These are phyloP conservation scores for Diorhabda elongata DNA, from an alignment of 1,140 invertebrate species.

Conservation along the genomic window DNA sequence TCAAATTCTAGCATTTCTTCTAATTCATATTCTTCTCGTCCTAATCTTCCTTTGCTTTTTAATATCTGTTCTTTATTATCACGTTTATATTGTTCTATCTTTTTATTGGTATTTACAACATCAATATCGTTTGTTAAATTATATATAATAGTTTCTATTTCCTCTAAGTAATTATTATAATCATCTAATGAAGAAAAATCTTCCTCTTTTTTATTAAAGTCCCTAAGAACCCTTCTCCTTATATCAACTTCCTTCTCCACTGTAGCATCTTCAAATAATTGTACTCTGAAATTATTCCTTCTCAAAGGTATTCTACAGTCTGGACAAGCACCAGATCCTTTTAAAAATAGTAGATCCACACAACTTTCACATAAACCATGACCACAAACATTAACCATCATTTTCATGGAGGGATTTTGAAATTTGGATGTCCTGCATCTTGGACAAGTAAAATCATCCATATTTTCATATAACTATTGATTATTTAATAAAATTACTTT, in stretches of 20 bases:
- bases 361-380: slow-evolving; percentile 96
- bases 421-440: slow-evolving; percentile 98
- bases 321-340: slow-evolving; percentile 90
- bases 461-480: slow-evolving; percentile 37
- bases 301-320: slow-evolving; percentile 85
- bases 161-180: slow-evolving; percentile 92
- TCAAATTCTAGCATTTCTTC: slow-evolving; percentile 86
- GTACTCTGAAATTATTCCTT: slow-evolving; percentile 86
- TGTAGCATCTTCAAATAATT: slow-evolving; percentile 92
- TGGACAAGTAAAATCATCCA: slow-evolving; percentile 91
- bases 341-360: slow-evolving; percentile 90
- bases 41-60: slow-evolving; percentile 76
- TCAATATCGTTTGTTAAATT: slow-evolving; percentile 92
- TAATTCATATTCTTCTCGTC: slow-evolving; percentile 73
- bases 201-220: slow-evolving; percentile 89
- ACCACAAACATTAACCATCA: slow-evolving; percentile 98
- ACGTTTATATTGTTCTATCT: slow-evolving; percentile 90
- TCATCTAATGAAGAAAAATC: slow-evolving; percentile 78
- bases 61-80: slow-evolving; percentile 89
- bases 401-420: slow-evolving; percentile 91
- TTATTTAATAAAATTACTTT: too few relatives aligned
- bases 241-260: slow-evolving; percentile 99
- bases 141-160: slow-evolving; percentile 86
- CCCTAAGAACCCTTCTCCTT: slow-evolving; percentile 79
- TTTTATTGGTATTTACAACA: slow-evolving; percentile 82